Percentiles rank a stretch among this genome's conserved stretches.
phyloP scores from a whole-genome alignment of 2,797 vertebrate genomes.

The Bovichtus variegatus region DNA sequence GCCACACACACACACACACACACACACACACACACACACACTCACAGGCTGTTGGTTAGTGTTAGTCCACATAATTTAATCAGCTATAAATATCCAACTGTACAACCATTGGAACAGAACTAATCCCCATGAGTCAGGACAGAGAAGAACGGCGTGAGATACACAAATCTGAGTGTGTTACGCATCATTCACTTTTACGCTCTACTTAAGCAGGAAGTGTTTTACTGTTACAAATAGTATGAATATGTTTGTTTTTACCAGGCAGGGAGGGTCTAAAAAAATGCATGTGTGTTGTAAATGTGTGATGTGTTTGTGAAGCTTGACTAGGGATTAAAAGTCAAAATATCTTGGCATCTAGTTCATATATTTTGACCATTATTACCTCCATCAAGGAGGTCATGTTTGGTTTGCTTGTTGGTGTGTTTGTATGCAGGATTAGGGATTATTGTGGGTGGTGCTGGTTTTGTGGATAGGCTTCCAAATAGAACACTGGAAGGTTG shows the following conservation, averaged over 20 bases:
- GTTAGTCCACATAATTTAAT: slow-evolving; percentile 69
- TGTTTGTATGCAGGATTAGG: background rate
- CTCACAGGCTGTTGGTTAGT: slow-evolving; percentile 11
- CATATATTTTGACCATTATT: background rate
- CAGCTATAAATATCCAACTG: slow-evolving; percentile 72
- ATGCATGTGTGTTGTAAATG: background rate
- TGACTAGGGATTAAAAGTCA: background rate
- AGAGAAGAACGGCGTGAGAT: slow-evolving; percentile 14
- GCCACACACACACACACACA: slow-evolving; percentile 16
- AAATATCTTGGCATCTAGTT: background rate
- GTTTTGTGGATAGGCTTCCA: too few relatives aligned
- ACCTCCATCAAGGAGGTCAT: background rate
- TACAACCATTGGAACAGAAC: slow-evolving; percentile 41
- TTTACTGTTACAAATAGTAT: background rate
- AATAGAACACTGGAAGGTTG: too few relatives aligned
- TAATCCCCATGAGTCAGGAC: slow-evolving; percentile 62
- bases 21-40: slow-evolving; percentile 26
- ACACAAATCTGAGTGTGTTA: background rate
- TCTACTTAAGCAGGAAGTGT: background rate
- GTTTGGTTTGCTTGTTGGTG: background rate
- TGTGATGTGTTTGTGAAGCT: background rate
- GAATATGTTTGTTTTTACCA: background rate
- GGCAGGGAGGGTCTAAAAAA: background rate
- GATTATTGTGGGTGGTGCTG: too few relatives aligned
- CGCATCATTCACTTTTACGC: background rate